Conservation (phyloP, 2,797 vertebrate species). For the Hydrolagus colliei region DNA sequence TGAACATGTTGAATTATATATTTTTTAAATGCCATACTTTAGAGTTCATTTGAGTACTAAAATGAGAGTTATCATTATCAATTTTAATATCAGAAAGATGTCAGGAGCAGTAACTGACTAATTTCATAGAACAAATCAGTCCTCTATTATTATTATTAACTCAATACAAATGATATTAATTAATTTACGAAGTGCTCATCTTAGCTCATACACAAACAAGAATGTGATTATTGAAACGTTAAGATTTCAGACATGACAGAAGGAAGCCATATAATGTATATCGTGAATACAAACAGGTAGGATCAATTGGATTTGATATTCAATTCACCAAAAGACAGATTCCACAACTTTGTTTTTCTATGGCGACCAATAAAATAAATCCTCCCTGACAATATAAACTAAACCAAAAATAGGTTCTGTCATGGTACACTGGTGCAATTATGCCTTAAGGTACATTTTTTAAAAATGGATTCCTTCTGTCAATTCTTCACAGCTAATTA, state of each 20-base stretch:
- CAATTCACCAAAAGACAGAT: not conserved
- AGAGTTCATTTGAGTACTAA: too few relatives aligned
- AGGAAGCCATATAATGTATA: not conserved
- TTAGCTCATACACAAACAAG: not conserved
- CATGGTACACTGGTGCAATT: not conserved
- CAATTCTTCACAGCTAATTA: not conserved
- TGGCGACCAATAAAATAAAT: not conserved
- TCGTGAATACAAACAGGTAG: not conserved
- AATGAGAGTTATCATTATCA: too few relatives aligned
- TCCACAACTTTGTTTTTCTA: not conserved
- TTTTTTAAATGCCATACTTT: too few relatives aligned
- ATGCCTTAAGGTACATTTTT: constrained; percentile 11
- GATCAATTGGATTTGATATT: not conserved
- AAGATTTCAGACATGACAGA: not conserved
- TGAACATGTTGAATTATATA: too few relatives aligned
- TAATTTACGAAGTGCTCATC: not conserved
- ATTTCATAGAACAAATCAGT: too few relatives aligned
- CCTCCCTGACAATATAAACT: not conserved
- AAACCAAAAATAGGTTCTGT: not conserved
- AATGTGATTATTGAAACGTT: not conserved
- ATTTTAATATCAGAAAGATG: too few relatives aligned
- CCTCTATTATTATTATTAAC: not conserved
- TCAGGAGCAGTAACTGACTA: too few relatives aligned
- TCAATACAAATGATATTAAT: not conserved
- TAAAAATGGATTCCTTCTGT: constrained; percentile 3